Evolutionary conservation across 2,113 vertebrate species (phyloP), one percentile per base, ranked within the genome.

Genomic region (Zapornia atra): DNA sequence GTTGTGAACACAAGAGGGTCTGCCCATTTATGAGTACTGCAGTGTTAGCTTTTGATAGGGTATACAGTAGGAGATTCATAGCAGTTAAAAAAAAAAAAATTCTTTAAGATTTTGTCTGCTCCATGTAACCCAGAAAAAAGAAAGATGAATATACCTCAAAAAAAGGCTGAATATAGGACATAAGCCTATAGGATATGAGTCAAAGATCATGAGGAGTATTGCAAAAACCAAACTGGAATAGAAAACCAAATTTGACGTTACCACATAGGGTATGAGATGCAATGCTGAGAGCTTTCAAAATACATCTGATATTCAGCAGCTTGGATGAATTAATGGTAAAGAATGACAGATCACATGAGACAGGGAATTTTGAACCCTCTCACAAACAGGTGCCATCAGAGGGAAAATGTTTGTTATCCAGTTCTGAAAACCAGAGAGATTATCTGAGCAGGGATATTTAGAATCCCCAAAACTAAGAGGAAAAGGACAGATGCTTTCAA

Each of bases 211-310:
- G 11, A 88, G 68, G 11, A 88, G 68, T 70, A 87, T 3, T 75
- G 33, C 38, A 56, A 79, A 53, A 82, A 82, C 7, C 34, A 60
- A 75, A 46, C 54, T 60, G 33, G 20, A 89, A 75, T 63, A 85
- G 48, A 96, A 76, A 65, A 29, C 22, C 21, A 36, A 60, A 82
- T 59, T 63, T 85, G 11, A 8, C 71, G 28, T 48, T 69, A 68
- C 24, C 42, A 77, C 22, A 12, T 28, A 48, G 17, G 3, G 6
- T 46, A 40, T 0, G 0, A 82, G 33, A 46, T 60, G 10, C 4
- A 85, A 59, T n/a, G 22, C 19, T 21, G 61, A 46, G 17, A 89
- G 19, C 33, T 75, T 89, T 89, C 42, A 15, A 84, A 89, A 63
- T 29, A 42, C 3, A 7, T 64, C 61, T 76, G 24, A 64, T 48